Conservation (phyloP, 2,888 invertebrate species). For the Odontocolon sp. region DNA sequence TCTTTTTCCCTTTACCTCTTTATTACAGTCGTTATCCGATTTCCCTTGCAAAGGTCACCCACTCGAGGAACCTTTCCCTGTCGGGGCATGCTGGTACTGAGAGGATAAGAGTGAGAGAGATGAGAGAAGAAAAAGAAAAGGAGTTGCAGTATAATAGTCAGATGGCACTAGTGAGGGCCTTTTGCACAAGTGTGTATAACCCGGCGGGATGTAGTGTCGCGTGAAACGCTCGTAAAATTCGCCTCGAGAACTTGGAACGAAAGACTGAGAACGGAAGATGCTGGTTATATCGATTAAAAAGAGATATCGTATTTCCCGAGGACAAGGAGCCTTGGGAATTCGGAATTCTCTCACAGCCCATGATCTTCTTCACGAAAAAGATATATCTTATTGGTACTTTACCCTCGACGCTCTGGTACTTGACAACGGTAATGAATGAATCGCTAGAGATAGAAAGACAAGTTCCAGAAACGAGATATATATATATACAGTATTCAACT, state of each 20-base stretch:
- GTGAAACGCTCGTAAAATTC: constrained; percentile 48
- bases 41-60: constrained; percentile 55
- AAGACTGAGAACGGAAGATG: constrained; percentile 2
- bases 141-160: constrained; percentile 45
- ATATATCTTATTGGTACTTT: constrained; percentile 16
- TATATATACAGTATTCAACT: too few species aligned
- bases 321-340: constrained; percentile 1
- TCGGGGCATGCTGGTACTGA: constrained; percentile 15
- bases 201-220: constrained; percentile 43
- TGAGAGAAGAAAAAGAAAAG: constrained; percentile 10
- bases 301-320: background rate
- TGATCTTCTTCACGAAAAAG: background rate
- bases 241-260: constrained; percentile 17
- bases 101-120: constrained; percentile 14
- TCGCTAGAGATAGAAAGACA: constrained; percentile 4
- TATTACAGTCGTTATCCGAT: constrained; percentile 60
- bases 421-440: constrained; percentile 26
- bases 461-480: background rate
- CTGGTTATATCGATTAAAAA: constrained; percentile 19
- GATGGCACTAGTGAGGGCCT: constrained; percentile 33
- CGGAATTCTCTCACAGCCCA: background rate
- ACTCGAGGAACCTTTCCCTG: constrained; percentile 40
- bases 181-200: constrained; percentile 50
- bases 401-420: constrained; percentile 17
- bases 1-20: constrained; percentile 57